Evolutionary conservation across 2,888 invertebrate genomes (phyloP).

Genomic region (Noctua janthina): DNA sequence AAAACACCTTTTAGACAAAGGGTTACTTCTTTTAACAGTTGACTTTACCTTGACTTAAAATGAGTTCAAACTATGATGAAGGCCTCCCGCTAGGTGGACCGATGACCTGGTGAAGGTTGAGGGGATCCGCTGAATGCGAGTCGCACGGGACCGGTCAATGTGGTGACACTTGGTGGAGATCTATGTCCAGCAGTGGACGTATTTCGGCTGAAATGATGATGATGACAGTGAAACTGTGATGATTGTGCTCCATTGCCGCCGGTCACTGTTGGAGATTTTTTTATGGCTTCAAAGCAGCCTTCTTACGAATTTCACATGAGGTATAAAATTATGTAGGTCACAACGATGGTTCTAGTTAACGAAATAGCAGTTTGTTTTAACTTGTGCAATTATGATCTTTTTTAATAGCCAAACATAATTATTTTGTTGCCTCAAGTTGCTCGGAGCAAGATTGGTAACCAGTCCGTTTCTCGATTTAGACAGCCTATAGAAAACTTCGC

Average conservation of each 20-base stretch:
- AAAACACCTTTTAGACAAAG: neutral
- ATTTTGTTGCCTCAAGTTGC: slow-evolving; percentile 24
- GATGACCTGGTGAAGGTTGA: too few relatives aligned
- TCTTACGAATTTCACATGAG: slow-evolving; percentile 17
- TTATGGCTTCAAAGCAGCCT: neutral
- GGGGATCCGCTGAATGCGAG: too few relatives aligned
- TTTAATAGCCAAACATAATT: slow-evolving; percentile 34
- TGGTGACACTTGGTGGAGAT: too few relatives aligned
- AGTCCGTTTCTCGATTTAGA: too few relatives aligned
- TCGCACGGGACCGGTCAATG: too few relatives aligned
- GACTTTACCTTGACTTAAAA: neutral
- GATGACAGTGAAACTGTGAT: too few relatives aligned
- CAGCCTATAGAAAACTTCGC: too few relatives aligned
- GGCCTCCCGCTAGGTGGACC: too few relatives aligned
- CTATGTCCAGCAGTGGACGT: too few relatives aligned
- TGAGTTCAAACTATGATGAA: neutral
- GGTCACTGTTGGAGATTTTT: neutral
- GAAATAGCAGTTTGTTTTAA: slow-evolving; percentile 34
- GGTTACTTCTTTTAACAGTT: neutral
- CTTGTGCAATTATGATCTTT: slow-evolving; percentile 36
- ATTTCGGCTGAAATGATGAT: too few relatives aligned
- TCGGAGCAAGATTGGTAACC: slow-evolving; percentile 18
- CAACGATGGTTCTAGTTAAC: slow-evolving; percentile 37
- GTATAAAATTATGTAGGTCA: slow-evolving; percentile 16
- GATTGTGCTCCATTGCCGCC: neutral